These are phyloP conservation scores for Phylloscopus trochilus DNA, from an alignment of 2,113 vertebrate species.

Conservation along the genomic window DNA sequence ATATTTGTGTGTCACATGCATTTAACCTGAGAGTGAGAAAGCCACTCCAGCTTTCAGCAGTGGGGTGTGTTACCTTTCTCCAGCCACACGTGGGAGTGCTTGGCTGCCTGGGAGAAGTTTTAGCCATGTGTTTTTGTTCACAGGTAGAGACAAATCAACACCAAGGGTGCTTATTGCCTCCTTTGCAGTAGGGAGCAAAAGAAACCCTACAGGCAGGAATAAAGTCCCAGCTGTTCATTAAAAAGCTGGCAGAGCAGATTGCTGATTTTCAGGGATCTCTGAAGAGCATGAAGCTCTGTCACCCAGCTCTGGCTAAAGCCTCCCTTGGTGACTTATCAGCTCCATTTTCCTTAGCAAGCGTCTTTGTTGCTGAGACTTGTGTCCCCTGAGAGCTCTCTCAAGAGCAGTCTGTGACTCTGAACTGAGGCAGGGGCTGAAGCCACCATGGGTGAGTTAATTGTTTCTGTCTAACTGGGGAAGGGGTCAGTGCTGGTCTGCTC, in stretches of 20 bases:
- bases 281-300: neutral
- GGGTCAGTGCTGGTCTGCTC: neutral
- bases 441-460: neutral
- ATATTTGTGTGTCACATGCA: neutral
- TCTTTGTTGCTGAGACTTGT: neutral
- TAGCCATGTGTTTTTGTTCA: neutral
- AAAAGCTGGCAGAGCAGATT: neutral
- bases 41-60: neutral
- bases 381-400: neutral
- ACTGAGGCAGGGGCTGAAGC: neutral
- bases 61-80: neutral
- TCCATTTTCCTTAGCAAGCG: neutral
- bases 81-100: neutral
- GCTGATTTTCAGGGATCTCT: neutral
- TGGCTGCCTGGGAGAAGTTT: neutral
- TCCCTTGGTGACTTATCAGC: rapidly evolving
- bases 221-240: neutral
- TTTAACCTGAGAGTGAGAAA: neutral
- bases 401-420: neutral
- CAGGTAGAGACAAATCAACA: neutral
- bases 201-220: neutral
- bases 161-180: neutral
- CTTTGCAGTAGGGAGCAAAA: neutral
- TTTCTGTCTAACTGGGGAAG: neutral
- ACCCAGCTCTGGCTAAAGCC: neutral